phyloP scores from a whole-genome alignment of 35 echinoderm and acorn worm species.

The Hemicentrotus pulcherrimus region DNA sequence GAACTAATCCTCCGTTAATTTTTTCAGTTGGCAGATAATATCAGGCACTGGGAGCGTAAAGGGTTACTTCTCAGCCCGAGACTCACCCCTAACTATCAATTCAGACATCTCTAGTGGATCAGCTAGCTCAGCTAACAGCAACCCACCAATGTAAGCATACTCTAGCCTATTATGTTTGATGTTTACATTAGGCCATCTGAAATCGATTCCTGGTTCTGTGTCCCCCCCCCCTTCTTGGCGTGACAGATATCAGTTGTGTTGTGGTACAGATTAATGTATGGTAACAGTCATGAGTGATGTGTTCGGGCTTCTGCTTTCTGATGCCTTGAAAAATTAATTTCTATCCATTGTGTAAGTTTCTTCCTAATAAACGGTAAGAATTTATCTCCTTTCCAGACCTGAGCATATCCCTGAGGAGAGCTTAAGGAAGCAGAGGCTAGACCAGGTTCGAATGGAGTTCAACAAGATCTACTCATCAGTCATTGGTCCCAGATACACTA shows the following conservation, averaged over 20 bases:
- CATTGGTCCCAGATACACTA: constrained; percentile 54
- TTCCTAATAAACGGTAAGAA: no score
- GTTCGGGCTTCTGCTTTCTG: neutral
- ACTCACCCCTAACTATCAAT: constrained; percentile 62
- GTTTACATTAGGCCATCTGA: no score
- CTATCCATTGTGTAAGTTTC: no score
- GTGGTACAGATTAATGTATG: neutral
- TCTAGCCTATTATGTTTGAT: neutral
- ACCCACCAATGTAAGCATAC: constrained; percentile 39
- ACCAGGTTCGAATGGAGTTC: constrained; percentile 59
- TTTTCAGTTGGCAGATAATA: constrained; percentile 66
- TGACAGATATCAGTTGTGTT: no score
- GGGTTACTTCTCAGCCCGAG: constrained; percentile 62
- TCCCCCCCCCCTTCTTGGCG: no score
- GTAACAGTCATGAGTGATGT: neutral
- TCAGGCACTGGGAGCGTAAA: constrained; percentile 68
- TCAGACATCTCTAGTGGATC: constrained; percentile 79
- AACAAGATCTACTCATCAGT: constrained; percentile 66
- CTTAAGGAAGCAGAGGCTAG: constrained; percentile 57
- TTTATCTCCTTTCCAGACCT: constrained; percentile 17
- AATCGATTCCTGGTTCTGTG: no score
- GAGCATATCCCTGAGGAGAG: constrained; percentile 55
- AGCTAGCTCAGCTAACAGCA: constrained; percentile 45
- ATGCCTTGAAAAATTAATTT: neutral
- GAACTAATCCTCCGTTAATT: neutral